Evolutionary conservation across 2,888 invertebrate genomes (phyloP).

Genomic region (Eupithecia exiguata): DNA sequence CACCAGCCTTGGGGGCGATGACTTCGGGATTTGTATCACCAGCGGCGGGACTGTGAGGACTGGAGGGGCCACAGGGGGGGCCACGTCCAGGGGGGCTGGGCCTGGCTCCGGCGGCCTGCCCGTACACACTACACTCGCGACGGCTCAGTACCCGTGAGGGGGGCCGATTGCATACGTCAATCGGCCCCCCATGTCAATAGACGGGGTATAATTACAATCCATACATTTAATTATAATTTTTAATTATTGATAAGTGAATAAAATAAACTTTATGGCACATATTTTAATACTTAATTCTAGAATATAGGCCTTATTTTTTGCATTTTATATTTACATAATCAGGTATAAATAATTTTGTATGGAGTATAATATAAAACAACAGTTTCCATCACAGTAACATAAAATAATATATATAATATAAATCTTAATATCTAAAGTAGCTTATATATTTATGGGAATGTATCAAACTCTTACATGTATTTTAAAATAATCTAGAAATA

Average conservation of each 20-base stretch:
- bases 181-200: slow-evolving; percentile 56
- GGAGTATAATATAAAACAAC: slow-evolving; percentile 28
- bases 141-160: slow-evolving; percentile 64
- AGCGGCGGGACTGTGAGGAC: slow-evolving; percentile 20
- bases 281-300: background rate
- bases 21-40: slow-evolving; percentile 22
- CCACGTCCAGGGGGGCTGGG: slow-evolving; percentile 38
- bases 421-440: slow-evolving; percentile 23
- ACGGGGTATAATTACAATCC: slow-evolving; percentile 13
- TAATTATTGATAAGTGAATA: background rate
- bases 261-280: background rate
- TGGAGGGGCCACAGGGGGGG: slow-evolving; percentile 5
- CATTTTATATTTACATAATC: background rate
- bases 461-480: slow-evolving; percentile 45
- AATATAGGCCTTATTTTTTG: background rate
- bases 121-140: slow-evolving; percentile 71
- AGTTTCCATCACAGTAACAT: slow-evolving; percentile 12
- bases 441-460: slow-evolving; percentile 43
- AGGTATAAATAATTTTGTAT: slow-evolving; percentile 6
- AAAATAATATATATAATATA: background rate
- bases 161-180: slow-evolving; percentile 65
- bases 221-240: background rate
- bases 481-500: background rate
- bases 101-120: slow-evolving; percentile 62
- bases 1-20: slow-evolving; percentile 22